Evolutionary conservation across 2,888 invertebrate species (phyloP), one percentile per base, ranked within the genome.

Genomic region (Patella caerulea): DNA sequence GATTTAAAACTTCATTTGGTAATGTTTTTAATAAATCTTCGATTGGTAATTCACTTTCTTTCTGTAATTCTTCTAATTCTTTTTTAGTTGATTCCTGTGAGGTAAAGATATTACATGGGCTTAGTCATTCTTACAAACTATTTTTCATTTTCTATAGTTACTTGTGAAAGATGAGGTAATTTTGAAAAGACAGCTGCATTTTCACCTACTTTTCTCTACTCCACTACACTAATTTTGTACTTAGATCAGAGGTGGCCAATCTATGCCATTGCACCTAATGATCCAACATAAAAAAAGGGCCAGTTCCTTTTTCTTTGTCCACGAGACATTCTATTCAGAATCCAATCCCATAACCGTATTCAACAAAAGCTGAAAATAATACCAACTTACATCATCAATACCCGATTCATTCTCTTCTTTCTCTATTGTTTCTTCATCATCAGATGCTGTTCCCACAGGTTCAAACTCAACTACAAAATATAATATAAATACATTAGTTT

Each of bases 361-460:
- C 45, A 7, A 45, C 45, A 45, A 45, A 9, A 45, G 45, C 45
- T 45, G 45, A 45, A 45, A 34, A 9, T 3, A 45, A 3, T 9
- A 7, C 45, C 45, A 17, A 73, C 75, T 81, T 78, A 88, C 93
- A 82, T 94, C 94, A 87, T 93, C 93, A 79, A 89, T 88, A 83
- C 92, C 93, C 91, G 96, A 96, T 79, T 88, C 96, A 95, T 83
- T 85, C 79, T 92, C 92, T 82, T 90, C 91, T 90, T 95, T 95
- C 53, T 96, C 97, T 89, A 98, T 98, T 45, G 97, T 98, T 93
- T 97, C 97, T 93, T 98, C 98, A 92, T 98, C 98, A 86, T 92
- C 92, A 85, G 94, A 94, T 12, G 95, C 95, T 84, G 94, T 94
- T 88, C 94, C 95, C 56, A 85, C 86, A 76, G 97, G 97, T 89